Evolutionary conservation across 2,797 vertebrate species (phyloP), one percentile per base, ranked within the genome.

Genomic region (Syngnathus rostellatus): DNA sequence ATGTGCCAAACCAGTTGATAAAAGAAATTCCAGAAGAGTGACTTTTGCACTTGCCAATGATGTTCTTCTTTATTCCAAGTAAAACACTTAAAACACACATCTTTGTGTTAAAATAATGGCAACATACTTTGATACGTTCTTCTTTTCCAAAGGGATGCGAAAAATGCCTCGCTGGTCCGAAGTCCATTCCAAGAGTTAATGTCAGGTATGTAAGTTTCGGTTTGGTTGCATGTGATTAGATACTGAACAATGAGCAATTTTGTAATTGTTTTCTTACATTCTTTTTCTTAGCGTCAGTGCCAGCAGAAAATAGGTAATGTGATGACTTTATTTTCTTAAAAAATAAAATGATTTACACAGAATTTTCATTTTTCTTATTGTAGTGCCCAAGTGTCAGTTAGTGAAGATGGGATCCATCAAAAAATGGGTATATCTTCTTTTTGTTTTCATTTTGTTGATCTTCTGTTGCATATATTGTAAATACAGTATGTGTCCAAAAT

Each of bases 11-110:
- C 71, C 84, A 16, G 68, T 73, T 31, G 90, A 92, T 68, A 91
- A 83, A 61, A 89, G 90, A 62, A 86, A 62, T 67, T 93, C 90
- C 12, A 86, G 85, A 72, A 87, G 92, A 88, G 92, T 92, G 77
- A 93, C 91, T 76, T 93, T 93, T 84, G 90, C 92, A 1, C 75
- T 86, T 31, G 89, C 89, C 31, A 86, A 89, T 21, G 83, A 91
- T 66, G 82, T 92, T 65, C 81, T 87, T 1, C 76, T 91, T n/a
- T 91, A 92, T 80, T 74, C 88, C 65, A 88, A 89, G 92, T 88
- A 60, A 85, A 79, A 72, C 8, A 2, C 8, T 17, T 14, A 57
- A 37, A 16, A 37, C 55, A 37, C 31, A 38, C 25, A 37, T 37
- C 11, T 57, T 57, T 31, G 14, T 37, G 25, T 57, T 57, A 19